Conservation (phyloP, 1,140 invertebrate genomes). For the Drosophila subobscura region DNA sequence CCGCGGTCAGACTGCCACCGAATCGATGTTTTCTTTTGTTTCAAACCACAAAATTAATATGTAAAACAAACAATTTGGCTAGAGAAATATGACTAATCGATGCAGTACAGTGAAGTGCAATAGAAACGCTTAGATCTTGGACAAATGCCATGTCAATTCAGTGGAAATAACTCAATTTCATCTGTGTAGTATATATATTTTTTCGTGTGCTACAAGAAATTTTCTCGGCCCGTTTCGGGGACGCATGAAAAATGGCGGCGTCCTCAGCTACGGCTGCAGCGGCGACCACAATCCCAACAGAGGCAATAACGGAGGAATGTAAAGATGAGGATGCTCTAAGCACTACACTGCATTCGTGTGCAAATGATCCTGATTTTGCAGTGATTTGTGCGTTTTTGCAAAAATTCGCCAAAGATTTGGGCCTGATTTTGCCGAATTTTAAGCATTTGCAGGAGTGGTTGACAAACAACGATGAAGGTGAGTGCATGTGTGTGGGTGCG, state of each 20-base stretch:
- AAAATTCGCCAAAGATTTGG: constrained; percentile 92
- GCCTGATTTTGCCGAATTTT: constrained; percentile 90
- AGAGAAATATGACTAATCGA: constrained; percentile 50
- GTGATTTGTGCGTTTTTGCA: constrained; percentile 97
- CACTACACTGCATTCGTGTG: constrained; percentile 87
- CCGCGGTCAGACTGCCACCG: too few species aligned
- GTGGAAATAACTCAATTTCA: constrained; percentile 39
- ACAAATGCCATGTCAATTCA: constrained; percentile 55
- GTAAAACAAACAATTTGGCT: constrained; percentile 20
- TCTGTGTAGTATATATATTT: constrained; percentile 58
- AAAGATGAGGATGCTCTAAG: constrained; percentile 75
- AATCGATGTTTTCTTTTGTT: constrained; percentile 31
- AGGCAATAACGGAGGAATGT: constrained; percentile 61
- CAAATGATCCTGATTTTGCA: constrained; percentile 97
- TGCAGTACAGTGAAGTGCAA: constrained; percentile 26
- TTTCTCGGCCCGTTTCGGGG: constrained; percentile 55
- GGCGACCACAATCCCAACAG: constrained; percentile 17
- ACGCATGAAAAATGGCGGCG: constrained; percentile 80
- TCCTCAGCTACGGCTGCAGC: constrained; percentile 58
- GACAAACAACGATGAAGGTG: constrained; percentile 94
- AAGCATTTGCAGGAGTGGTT: constrained; percentile 93
- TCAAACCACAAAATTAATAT: constrained; percentile 33
- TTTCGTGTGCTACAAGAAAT: constrained; percentile 52
- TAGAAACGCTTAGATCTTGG: constrained; percentile 18
- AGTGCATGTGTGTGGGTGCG: constrained; percentile 55